Evolutionary conservation across 2,888 invertebrate species (phyloP), one percentile per base, ranked within the genome.

Genomic region (Andrena fulva): DNA sequence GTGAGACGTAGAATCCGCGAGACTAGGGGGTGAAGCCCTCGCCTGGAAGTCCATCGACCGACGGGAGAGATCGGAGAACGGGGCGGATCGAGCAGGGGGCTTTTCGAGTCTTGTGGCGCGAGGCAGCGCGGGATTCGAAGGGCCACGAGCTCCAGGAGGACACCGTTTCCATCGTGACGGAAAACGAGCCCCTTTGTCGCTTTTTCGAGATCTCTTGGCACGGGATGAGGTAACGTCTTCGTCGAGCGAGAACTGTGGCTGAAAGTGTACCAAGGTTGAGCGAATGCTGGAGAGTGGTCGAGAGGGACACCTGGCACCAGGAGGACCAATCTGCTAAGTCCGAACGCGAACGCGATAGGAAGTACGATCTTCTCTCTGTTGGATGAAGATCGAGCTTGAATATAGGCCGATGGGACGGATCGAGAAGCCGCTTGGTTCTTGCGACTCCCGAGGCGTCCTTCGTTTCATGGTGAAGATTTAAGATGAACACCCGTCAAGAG

Each of bases 401-500:
- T 24, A 2, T n/a, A 8, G 33, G 33, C 16, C n/a, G 42, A 27
- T 12, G 10, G 8, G 3, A 67, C 31, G 60, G 50, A 76, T 69
- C 64, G 69, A 69, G 33, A 63, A 3, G 54, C 8, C 62, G 60
- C 16, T 35, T 31, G 59, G 63, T 59, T 20, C 8, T 16, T 7
- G 24, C 3, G 63, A 29, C 27, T 35, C 16, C 62, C 35, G 50
- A 50, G 29, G 62, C 52, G 42, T 69, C 20, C 42, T 50, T 52
- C 29, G 24, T 69, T 52, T 31, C 33, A 10, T 54, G 50, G 33
- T 70, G 27, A 66, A 76, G 48, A 67, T 78, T 50, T 66, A 85
- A n/a, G 94, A 95, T 68, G 94, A 95, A 8, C 95, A 95, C 91
- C 94, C 94, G 54, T 94, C 95, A 0, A 94, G 94, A 1, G 94